Percentiles rank a stretch among this genome's conserved stretches.
These are phyloP conservation scores for Piprites chloris DNA, from an alignment of 2,113 vertebrate genomes.

Conservation along the genomic window DNA sequence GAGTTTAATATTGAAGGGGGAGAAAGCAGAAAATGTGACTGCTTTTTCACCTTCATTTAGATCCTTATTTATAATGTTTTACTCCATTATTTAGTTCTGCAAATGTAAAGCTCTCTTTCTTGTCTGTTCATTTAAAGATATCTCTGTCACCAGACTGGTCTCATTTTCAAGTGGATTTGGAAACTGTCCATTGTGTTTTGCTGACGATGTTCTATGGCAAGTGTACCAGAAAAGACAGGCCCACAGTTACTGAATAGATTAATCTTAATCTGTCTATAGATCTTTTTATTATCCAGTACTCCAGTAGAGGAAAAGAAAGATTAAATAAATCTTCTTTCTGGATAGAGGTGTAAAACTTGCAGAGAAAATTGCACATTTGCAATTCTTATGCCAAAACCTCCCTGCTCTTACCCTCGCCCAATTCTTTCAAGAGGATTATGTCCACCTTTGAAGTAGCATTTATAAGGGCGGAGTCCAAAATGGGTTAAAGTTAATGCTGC, in stretches of 20 bases:
- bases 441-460: conserved; percentile 38
- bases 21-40: not conserved
- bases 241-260: conserved; percentile 41
- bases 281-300: conserved; percentile 53
- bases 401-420: not conserved
- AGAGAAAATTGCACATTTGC: conserved; percentile 21
- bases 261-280: conserved; percentile 65
- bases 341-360: not conserved
- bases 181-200: conserved; percentile 35
- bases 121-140: not conserved
- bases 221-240: conserved; percentile 47
- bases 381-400: conserved; percentile 44
- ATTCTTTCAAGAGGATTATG: conserved; percentile 15
- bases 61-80: not conserved
- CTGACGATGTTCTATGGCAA: conserved; percentile 26
- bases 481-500: not conserved
- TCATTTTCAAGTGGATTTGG: conserved; percentile 50
- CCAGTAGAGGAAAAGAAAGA: conserved; percentile 29
- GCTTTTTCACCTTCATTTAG: not conserved
- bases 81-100: not conserved
- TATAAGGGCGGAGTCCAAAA: not conserved
- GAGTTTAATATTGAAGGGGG: not conserved
- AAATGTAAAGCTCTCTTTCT: conserved; percentile 24
- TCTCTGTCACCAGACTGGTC: not conserved
- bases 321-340: conserved; percentile 38